These are phyloP conservation scores for Indicator indicator DNA, from an alignment of 2,113 vertebrate species.

Conservation along the genomic window DNA sequence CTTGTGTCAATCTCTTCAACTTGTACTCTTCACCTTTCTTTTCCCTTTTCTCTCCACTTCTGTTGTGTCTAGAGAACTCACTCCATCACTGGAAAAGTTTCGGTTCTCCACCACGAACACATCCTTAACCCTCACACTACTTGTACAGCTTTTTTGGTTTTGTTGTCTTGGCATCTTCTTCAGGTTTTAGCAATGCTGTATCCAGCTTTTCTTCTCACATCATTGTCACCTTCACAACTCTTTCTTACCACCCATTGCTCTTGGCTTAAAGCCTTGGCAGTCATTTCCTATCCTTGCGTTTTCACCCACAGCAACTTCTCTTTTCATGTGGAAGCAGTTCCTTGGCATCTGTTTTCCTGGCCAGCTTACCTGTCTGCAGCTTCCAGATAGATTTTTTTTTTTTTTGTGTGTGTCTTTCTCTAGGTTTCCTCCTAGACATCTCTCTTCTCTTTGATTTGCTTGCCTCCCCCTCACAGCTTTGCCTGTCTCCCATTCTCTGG, in stretches of 20 bases:
- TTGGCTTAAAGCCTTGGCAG: neutral
- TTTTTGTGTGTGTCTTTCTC: neutral
- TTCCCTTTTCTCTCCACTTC: neutral
- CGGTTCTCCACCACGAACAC: neutral
- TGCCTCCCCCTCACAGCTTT: neutral
- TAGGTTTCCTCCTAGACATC: neutral
- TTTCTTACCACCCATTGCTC: neutral
- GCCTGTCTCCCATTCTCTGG: neutral
- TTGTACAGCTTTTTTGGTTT: neutral
- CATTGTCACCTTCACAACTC: neutral
- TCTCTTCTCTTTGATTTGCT: neutral
- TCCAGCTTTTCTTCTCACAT: neutral
- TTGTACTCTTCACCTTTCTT: neutral
- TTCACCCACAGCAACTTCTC: neutral
- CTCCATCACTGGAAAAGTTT: neutral
- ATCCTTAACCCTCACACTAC: neutral
- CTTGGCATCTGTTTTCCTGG: neutral
- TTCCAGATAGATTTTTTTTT: neutral
- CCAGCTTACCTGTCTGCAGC: neutral
- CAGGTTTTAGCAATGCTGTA: neutral
- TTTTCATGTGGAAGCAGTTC: neutral
- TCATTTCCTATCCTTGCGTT: neutral
- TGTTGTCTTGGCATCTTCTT: neutral
- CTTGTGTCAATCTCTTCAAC: neutral
- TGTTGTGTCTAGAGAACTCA: neutral